Evolutionary conservation across 53 echinoderm and acorn worm genomes (phyloP).

Genomic region (Astropecten irregularis): DNA sequence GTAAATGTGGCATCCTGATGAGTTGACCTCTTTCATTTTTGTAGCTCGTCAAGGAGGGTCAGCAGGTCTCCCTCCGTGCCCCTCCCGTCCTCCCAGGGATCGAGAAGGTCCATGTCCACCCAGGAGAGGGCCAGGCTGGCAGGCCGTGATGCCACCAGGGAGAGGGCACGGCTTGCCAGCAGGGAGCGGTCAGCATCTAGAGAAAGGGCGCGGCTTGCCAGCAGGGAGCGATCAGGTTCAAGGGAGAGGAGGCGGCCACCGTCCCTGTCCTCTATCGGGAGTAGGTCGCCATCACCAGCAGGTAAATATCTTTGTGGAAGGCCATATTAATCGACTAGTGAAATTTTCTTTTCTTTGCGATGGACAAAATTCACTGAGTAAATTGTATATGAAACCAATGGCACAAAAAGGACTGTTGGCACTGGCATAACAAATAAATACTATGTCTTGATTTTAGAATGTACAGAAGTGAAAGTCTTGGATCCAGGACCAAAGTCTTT

Average conservation of each 20-base stretch:
- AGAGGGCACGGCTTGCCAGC: slow-evolving; percentile 71
- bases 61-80: slow-evolving; percentile 78
- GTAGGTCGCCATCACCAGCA: slow-evolving; percentile 82
- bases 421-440: too few species aligned
- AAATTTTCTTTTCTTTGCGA: not conserved
- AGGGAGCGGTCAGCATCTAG: slow-evolving; percentile 64
- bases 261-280: slow-evolving; percentile 45
- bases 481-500: too few species aligned
- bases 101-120: slow-evolving; percentile 70
- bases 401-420: too few species aligned
- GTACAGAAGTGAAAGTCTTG: too few species aligned
- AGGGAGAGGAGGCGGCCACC: slow-evolving; percentile 48
- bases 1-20: not conserved
- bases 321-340: not conserved
- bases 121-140: slow-evolving; percentile 67
- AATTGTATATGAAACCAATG: too few species aligned
- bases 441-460: too few species aligned
- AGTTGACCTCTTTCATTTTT: not conserved
- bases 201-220: slow-evolving; percentile 59
- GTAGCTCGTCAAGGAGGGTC: slow-evolving; percentile 62
- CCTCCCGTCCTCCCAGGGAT: slow-evolving; percentile 54
- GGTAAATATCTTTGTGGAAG: slow-evolving; percentile 44
- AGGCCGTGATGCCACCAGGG: slow-evolving; percentile 55
- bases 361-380: too few species aligned
- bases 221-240: slow-evolving; percentile 67